Percentiles rank a stretch among this genome's conserved stretches.
These are phyloP conservation scores for Gadopsis bispinosus DNA, from an alignment of 2,797 vertebrate genomes.

Conservation along the genomic window DNA sequence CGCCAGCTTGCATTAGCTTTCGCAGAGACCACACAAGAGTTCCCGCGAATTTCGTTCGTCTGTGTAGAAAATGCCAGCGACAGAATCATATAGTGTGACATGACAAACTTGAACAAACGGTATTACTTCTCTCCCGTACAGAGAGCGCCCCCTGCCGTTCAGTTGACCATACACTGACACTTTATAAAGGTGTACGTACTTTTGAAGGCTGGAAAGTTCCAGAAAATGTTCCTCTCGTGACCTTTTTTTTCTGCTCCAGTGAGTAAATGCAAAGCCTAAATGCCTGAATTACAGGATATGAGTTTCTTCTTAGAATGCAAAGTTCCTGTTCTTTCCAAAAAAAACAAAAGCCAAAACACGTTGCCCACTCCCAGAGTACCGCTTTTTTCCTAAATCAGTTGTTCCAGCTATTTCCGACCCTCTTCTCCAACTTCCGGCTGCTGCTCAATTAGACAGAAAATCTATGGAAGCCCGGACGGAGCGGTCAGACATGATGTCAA, in stretches of 20 bases:
- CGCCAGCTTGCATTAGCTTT: constrained; percentile 1
- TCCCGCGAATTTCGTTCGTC: constrained; percentile 18
- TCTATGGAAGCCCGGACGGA: constrained; percentile 92
- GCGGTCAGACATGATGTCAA: constrained; percentile 90
- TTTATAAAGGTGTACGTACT: neutral
- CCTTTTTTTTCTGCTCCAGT: neutral
- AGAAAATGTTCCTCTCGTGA: neutral
- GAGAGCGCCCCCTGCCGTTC: neutral
- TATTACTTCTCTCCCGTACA: neutral
- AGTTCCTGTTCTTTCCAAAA: neutral
- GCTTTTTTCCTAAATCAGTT: constrained; percentile 42
- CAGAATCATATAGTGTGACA: neutral
- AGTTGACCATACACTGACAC: neutral
- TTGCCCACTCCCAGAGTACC: constrained; percentile 63
- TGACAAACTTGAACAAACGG: neutral
- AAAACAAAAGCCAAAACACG: neutral
- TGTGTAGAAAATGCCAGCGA: constrained; percentile 9
- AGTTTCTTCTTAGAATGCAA: constrained; percentile 10
- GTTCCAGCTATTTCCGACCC: constrained; percentile 38
- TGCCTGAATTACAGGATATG: constrained; percentile 8
- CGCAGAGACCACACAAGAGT: constrained; percentile 13
- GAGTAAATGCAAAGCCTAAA: constrained; percentile 10
- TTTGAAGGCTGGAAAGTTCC: neutral
- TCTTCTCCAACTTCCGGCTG: constrained; percentile 52
- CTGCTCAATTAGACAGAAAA: constrained; percentile 92